Evolutionary conservation across 2,113 vertebrate species (phyloP).

Genomic region (Urocynchramus pylzowi): DNA sequence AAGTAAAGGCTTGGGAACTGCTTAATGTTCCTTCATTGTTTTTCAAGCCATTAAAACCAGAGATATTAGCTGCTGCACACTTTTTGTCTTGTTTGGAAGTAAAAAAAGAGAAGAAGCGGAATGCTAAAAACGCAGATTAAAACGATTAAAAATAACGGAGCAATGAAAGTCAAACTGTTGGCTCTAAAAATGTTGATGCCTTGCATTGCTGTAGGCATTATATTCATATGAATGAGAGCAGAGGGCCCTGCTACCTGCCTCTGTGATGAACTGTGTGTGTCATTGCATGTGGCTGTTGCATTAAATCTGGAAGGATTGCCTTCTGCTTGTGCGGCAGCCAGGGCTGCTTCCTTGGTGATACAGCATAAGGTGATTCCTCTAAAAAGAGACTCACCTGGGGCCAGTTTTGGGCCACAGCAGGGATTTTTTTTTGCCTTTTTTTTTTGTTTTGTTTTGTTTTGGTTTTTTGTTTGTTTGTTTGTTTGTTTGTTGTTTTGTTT

Average conservation of each 20-base stretch:
- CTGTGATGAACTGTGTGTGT: constrained; percentile 57
- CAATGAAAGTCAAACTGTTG: constrained; percentile 48
- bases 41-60: constrained; percentile 28
- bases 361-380: background rate
- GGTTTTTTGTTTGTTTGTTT: too few species aligned
- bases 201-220: constrained; percentile 41
- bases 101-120: background rate
- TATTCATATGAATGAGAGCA: constrained; percentile 51
- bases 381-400: background rate
- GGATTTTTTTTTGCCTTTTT: background rate
- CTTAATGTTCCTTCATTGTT: constrained; percentile 48
- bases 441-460: too few species aligned
- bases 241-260: constrained; percentile 40
- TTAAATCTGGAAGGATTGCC: constrained; percentile 43
- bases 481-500: too few species aligned
- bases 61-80: constrained; percentile 16
- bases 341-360: background rate
- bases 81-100: constrained; percentile 42
- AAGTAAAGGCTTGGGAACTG: constrained; percentile 11
- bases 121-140: constrained; percentile 23
- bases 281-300: constrained; percentile 32
- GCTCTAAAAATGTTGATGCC: constrained; percentile 45
- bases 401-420: background rate
- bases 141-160: constrained; percentile 49
- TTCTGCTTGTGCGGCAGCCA: background rate